Evolutionary conservation across 2,113 vertebrate genomes (phyloP).

Genomic region (Stegostoma tigrinum): DNA sequence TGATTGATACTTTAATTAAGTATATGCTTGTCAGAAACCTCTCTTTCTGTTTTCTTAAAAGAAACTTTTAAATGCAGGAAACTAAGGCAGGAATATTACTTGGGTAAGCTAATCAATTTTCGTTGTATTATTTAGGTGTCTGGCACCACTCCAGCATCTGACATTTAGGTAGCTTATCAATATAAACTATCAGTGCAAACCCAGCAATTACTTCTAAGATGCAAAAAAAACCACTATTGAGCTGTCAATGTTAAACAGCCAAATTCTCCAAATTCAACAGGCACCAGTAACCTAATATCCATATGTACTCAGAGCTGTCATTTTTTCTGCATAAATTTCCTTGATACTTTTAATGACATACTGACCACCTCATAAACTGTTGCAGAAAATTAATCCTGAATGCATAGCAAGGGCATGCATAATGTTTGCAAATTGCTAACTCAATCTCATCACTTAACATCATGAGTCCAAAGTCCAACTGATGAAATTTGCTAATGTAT

Average conservation of each 20-base stretch:
- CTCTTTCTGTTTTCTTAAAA: background rate
- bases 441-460: background rate
- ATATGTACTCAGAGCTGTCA: background rate
- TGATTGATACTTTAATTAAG: constrained; percentile 36
- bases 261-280: background rate
- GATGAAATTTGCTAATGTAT: background rate
- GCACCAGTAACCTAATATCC: background rate
- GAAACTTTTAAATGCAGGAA: constrained; percentile 30
- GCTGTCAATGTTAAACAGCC: constrained; percentile 8
- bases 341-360: background rate
- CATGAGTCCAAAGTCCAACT: background rate
- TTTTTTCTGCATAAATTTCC: background rate
- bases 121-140: constrained; percentile 35
- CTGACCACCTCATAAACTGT: background rate
- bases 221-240: background rate
- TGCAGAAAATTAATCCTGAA: background rate
- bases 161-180: constrained; percentile 13
- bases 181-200: constrained; percentile 27
- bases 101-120: constrained; percentile 31
- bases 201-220: constrained; percentile 27
- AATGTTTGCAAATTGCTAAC: background rate
- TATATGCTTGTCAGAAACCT: constrained; percentile 29
- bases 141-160: constrained; percentile 2
- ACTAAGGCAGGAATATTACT: constrained; percentile 26
- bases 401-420: background rate